Evolutionary conservation across 2,888 invertebrate genomes (phyloP), one percentile per base, ranked within the genome.

Genomic region (Aleiodes alternator): DNA sequence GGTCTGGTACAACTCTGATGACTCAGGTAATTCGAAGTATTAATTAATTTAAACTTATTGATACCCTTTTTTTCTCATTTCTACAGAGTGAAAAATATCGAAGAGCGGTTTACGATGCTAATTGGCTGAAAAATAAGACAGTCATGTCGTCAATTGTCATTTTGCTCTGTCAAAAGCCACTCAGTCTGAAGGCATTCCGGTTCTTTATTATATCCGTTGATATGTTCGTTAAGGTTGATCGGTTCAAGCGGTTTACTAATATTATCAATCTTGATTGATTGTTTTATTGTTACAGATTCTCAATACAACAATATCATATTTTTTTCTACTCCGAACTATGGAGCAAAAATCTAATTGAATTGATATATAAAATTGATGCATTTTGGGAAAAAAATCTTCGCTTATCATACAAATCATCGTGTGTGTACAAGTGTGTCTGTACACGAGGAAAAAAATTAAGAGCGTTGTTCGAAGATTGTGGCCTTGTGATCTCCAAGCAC

Each of bases 281-380:
- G 6, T 43, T 69, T 71, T 61, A 23, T 53, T 59, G 8, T 29
- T 69, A n/a, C 77, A 80, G 80, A 66, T 80, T 9, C n/a, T 76
- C 1, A 80, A 80, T 34, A 80, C 80, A 4, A 72, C 80, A 5
- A 48, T 77, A 43, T 80, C 79, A 7, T 80, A 80, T 23, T 80
- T 77, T 73, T 80, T 80, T 50, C 43, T 80, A 48, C 59, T 80
- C 6, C 75, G 72, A 72, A 75, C 78, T 6, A 23, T 80, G 38
- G 78, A 79, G 5, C 72, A 75, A 43, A 11, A 55, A n/a, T 61
- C 61, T 1, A 14, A 61, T 38, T 43, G 7, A 43, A 43, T 7
- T 43, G 7, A 43, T 3, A 0, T 3, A 8, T 9, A 43, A 11
- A 43, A 43, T 43, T 11, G 11, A 43, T 43, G 23, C 23, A 23